Evolutionary conservation across 2,797 vertebrate species (phyloP), one percentile per base, ranked within the genome.

Genomic region (Hippoglossus hippoglossus): DNA sequence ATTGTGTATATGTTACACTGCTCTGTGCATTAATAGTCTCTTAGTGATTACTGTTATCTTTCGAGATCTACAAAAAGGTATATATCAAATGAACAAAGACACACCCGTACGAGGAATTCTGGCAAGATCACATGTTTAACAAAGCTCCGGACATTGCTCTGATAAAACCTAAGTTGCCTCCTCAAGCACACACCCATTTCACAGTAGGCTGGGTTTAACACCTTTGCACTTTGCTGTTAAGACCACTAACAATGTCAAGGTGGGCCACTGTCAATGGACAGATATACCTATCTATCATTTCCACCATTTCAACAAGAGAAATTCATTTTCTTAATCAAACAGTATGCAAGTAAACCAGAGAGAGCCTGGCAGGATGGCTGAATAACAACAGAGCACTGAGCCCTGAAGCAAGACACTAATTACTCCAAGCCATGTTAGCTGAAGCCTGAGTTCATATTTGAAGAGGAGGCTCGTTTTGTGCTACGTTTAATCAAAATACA

Each of bases 21-120:
- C 41, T 21, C 24, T 31, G 4, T 56, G 21, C 22, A 57, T 1
- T 0, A 58, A 4, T 12, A 46, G 2, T 18, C 36, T 19, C 7
- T 25, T 49, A 36, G 7, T 53, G 47, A 57, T 57, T 11, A 31
- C 31, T 51, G n/a, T 34, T 60, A 24, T 64, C 26, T 15, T 31
- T 22, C 28, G 1, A 59, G 34, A 58, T 53, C 13, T 61, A 67
- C 36, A 66, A 44, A 67, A 6, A 46, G 5, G 8, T 71, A 1
- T 28, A 13, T 18, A 44, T 34, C 47, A 26, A 39, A 56, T 51
- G 22, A 60, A 70, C 24, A 63, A 34, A 63, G 60, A 82, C 73
- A 80, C 74, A 75, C 60, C 65, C 36, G n/a, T 21, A 13, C 53
- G 36, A 63, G 64, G 61, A 77, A 69, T 80, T 64, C 57, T 70